These are phyloP conservation scores for Podarcis siculus DNA, from an alignment of 2,797 vertebrate species.

Conservation along the genomic window DNA sequence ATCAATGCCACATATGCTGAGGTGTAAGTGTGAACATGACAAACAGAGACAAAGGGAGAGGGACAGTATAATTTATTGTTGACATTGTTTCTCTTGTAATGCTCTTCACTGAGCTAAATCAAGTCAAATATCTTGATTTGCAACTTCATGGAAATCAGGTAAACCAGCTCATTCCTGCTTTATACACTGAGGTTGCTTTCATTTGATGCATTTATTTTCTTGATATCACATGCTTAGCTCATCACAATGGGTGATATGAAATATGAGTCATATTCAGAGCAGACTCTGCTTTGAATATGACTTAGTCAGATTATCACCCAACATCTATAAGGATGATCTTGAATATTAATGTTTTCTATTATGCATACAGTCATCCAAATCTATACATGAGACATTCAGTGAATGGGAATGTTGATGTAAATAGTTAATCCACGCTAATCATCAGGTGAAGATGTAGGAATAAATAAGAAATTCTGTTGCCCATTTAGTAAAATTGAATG, in stretches of 20 bases:
- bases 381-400: not conserved
- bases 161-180: not conserved
- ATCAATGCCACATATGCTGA: not conserved
- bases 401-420: not conserved
- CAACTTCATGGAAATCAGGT: not conserved
- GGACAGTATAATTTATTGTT: not conserved
- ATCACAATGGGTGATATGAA: not conserved
- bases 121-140: not conserved
- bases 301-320: no score
- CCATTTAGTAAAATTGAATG: not conserved
- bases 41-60: not conserved
- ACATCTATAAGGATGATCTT: not conserved
- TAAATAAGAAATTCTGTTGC: not conserved
- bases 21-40: not conserved
- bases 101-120: not conserved
- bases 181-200: not conserved
- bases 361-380: not conserved
- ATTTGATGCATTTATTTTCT: not conserved
- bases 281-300: no score
- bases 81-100: not conserved
- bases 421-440: not conserved
- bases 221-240: not conserved
- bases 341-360: not conserved
- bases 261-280: no score
- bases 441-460: not conserved